Evolutionary conservation across 2,888 invertebrate genomes (phyloP), one percentile per base, ranked within the genome.

Genomic region (Tenthredo livida): DNA sequence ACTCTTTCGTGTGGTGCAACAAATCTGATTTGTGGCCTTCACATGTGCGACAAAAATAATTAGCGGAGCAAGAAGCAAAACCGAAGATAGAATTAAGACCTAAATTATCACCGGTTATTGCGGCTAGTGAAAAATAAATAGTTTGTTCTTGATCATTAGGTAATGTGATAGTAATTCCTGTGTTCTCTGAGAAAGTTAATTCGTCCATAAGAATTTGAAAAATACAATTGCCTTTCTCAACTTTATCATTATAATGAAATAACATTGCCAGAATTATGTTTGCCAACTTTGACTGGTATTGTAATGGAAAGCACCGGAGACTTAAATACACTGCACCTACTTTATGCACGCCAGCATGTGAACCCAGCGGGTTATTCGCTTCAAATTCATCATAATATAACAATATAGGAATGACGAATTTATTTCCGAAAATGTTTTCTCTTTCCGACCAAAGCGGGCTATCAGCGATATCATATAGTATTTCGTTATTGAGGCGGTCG

Each of bases 341-440:
- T 84, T 87, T 87, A 25, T 83, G 84, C 12, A 85, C 72, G 29
- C 77, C 84, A 6, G 82, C 75, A 54, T 85, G 85, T 0, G 86
- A 84, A 21, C 86, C 87, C 25, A 87, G 72, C 9, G 86, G 85
- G 58, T 86, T 87, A 65, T 86, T 87, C 12, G 86, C 80, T 75
- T 87, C 86, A 12, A 86, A 70, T 37, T 85, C 86, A 84, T 87
- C 86, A 65, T 86, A 87, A 70, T 86, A 87, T n/a, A 86, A 33
- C n/a, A 84, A 43, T 37, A 88, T 58, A 21, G 87, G 87, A n/a
- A 88, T 70, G 21, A 86, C 75, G 0, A 83, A 83, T 86, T 85
- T 86, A 25, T 54, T 78, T 25, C n/a, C 29, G 77, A 70, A 86
- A 21, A 84, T 25, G 6, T n/a, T 12, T 77, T 86, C 65, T 4